Evolutionary conservation across 2,113 vertebrate species (phyloP).

Genomic region (Sprattus sprattus): DNA sequence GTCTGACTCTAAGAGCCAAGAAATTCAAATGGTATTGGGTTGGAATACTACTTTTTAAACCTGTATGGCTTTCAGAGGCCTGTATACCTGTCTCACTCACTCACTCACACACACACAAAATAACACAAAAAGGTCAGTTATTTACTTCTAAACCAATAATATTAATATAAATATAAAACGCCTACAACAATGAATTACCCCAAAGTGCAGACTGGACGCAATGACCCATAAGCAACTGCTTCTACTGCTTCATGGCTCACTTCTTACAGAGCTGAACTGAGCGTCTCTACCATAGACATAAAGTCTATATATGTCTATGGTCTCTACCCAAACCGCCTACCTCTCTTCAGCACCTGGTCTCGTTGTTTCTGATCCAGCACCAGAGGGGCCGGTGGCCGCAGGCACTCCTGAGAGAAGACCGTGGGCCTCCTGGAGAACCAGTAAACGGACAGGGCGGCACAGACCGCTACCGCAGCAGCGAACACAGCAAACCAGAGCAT

Average conservation of each 20-base stretch:
- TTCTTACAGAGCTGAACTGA: too few species aligned
- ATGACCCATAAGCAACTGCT: too few species aligned
- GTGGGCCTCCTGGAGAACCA: conserved; percentile 40
- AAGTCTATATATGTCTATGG: too few species aligned
- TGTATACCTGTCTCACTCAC: background rate
- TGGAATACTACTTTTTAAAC: background rate
- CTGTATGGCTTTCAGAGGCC: background rate
- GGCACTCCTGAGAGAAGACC: conserved; percentile 61
- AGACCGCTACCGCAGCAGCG: conserved; percentile 37
- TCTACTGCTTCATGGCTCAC: too few species aligned
- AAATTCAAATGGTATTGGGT: background rate
- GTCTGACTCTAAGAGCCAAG: background rate
- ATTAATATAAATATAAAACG: too few species aligned
- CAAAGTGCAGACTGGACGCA: too few species aligned
- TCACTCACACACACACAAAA: too few species aligned
- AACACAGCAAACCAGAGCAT: conserved; percentile 15
- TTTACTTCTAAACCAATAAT: too few species aligned
- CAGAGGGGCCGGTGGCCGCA: conserved; percentile 57
- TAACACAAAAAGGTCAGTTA: too few species aligned
- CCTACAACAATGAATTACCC: too few species aligned
- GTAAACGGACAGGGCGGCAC: conserved; percentile 34
- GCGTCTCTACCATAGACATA: too few species aligned
- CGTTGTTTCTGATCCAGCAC: conserved; percentile 61
- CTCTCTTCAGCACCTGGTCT: conserved; percentile 72
- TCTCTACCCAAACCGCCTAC: conserved; percentile 51